Evolutionary conservation across 2,797 vertebrate species (phyloP).

Genomic region (Macroramphosus scolopax): DNA sequence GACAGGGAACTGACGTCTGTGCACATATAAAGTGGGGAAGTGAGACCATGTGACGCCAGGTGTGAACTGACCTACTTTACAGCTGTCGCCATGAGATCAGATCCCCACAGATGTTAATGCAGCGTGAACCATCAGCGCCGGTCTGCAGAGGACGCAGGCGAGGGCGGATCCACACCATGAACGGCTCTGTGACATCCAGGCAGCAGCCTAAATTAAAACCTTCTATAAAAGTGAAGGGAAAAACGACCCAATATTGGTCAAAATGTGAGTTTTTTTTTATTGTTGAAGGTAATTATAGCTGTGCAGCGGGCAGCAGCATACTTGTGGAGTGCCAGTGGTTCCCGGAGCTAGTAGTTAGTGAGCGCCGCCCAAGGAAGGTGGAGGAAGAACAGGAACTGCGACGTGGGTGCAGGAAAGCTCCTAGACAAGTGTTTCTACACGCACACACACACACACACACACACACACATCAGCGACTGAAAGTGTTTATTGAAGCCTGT

Average conservation of each 20-base stretch:
- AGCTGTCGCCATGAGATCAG: no score
- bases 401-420: conserved; percentile 55
- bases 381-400: conserved; percentile 59
- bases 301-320: conserved; percentile 46
- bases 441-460: background rate
- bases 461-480: conserved; percentile 45
- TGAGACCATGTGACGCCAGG: no score
- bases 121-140: conserved; percentile 1
- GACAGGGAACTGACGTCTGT: no score
- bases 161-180: conserved; percentile 37
- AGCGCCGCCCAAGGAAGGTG: conserved; percentile 61
- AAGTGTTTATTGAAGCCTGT: conserved; percentile 61
- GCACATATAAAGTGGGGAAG: no score
- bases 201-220: conserved; percentile 56
- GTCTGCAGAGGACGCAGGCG: conserved; percentile 6
- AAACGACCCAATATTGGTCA: conserved; percentile 54
- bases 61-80: background rate
- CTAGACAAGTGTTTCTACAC: conserved; percentile 55
- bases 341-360: conserved; percentile 56
- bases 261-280: conserved; percentile 45
- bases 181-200: conserved; percentile 44
- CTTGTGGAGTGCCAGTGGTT: conserved; percentile 60
- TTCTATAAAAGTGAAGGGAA: conserved; percentile 46
- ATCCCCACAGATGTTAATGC: no score
- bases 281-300: conserved; percentile 69